Evolutionary conservation across 2,888 invertebrate species (phyloP).

Genomic region (Drosophila monieri): DNA sequence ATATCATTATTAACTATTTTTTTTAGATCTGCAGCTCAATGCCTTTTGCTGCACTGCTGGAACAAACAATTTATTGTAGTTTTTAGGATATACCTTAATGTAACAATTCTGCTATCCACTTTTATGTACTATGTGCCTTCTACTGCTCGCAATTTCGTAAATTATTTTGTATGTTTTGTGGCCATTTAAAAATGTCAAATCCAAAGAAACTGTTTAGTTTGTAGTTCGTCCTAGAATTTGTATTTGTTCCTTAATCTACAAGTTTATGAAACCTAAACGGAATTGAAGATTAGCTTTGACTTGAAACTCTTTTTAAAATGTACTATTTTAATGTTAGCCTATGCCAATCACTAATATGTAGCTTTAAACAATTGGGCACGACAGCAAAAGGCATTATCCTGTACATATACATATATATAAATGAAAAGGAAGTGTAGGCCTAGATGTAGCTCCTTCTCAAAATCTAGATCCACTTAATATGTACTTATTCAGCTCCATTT

Average conservation of each 20-base stretch:
- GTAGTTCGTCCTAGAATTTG: neutral
- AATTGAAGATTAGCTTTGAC: neutral
- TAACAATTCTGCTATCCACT: neutral
- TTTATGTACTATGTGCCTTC: conserved; percentile 4
- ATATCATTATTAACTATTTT: conserved; percentile 5
- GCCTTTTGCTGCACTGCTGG: conserved; percentile 11
- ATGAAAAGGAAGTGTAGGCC: conserved; percentile 7
- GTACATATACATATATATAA: conserved; percentile 3
- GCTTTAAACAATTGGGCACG: neutral
- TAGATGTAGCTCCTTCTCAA: conserved; percentile 9
- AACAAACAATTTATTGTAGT: neutral
- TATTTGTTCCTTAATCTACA: neutral
- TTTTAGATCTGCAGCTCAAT: conserved; percentile 1
- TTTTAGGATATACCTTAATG: conserved; percentile 1
- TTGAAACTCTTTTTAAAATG: neutral
- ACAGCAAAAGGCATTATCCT: conserved; percentile 18
- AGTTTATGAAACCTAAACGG: neutral
- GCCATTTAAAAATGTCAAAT: neutral
- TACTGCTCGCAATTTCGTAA: neutral
- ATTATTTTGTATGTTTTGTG: neutral
- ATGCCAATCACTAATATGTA: neutral
- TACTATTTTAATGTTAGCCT: neutral
- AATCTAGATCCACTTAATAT: neutral
- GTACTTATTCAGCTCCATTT: neutral
- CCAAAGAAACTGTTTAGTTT: conserved; percentile 1